A percentile compares a stretch with the other conserved stretches of the same genome.
Evolutionary conservation across 2,888 invertebrate genomes (phyloP).

Genomic region (Melipona beecheii): DNA sequence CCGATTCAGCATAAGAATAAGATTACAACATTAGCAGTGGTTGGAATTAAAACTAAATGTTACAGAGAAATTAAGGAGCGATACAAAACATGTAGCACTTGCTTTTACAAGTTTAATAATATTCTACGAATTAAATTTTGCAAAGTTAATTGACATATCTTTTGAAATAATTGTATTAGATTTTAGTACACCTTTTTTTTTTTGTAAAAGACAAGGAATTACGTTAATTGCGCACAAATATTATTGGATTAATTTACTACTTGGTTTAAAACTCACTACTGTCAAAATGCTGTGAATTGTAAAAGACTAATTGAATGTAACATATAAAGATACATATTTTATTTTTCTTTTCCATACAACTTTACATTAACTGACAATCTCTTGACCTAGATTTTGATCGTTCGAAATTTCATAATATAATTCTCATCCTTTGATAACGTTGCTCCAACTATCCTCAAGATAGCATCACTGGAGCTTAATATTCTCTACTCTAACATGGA

Average conservation of each 20-base stretch:
- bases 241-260: no score
- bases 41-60: neutral
- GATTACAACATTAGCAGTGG: neutral
- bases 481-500: neutral
- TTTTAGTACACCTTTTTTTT: no score
- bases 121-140: no score
- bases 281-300: neutral
- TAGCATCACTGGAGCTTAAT: neutral
- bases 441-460: neutral
- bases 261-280: no score
- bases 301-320: neutral
- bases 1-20: neutral
- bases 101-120: no score
- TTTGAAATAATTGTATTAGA: no score
- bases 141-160: no score
- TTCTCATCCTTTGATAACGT: neutral
- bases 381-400: neutral
- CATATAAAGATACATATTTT: neutral
- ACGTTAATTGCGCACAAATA: no score
- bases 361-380: neutral
- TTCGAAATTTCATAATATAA: neutral
- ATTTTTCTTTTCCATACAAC: neutral
- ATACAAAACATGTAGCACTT: neutral
- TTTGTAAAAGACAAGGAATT: no score
- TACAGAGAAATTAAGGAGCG: no score